These are phyloP conservation scores for Alauda arvensis DNA, from an alignment of 2,797 vertebrate species.

Conservation along the genomic window DNA sequence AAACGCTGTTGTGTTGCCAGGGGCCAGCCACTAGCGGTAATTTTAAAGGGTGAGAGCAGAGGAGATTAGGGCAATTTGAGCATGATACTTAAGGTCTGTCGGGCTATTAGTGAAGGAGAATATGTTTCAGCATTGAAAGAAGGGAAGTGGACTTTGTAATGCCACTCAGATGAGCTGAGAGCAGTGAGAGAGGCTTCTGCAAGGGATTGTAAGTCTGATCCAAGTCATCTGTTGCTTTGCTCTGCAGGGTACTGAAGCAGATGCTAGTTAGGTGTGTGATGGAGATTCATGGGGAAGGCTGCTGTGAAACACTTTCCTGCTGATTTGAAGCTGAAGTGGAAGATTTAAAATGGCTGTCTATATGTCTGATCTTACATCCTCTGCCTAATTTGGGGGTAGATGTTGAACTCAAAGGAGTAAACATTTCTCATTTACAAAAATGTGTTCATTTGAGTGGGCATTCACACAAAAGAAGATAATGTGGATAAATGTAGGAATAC, in stretches of 20 bases:
- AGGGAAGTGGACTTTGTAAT: not conserved
- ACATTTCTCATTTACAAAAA: not conserved
- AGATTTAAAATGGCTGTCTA: not conserved
- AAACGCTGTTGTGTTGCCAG: conserved; percentile 42
- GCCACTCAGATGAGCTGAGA: not conserved
- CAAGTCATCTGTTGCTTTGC: not conserved
- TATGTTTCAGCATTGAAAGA: not conserved
- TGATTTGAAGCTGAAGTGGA: not conserved
- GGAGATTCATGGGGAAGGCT: not conserved
- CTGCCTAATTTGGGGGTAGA: not conserved
- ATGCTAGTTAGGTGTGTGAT: not conserved
- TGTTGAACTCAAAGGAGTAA: not conserved
- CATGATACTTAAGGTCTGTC: conserved; percentile 27
- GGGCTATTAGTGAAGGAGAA: conserved; percentile 14
- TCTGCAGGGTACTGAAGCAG: conserved; percentile 23
- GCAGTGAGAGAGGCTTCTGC: not conserved
- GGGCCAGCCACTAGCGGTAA: conserved; percentile 31
- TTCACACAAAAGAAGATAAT: not conserved
- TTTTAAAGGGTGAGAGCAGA: conserved; percentile 57
- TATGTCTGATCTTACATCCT: not conserved
- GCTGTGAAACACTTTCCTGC: not conserved
- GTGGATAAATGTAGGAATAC: not conserved
- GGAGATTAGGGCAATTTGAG: conserved; percentile 20
- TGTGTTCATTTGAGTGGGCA: not conserved
- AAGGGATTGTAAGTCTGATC: not conserved